Conservation (phyloP, 1,140 invertebrate species). For the Zaprionus kolodkinae region DNA sequence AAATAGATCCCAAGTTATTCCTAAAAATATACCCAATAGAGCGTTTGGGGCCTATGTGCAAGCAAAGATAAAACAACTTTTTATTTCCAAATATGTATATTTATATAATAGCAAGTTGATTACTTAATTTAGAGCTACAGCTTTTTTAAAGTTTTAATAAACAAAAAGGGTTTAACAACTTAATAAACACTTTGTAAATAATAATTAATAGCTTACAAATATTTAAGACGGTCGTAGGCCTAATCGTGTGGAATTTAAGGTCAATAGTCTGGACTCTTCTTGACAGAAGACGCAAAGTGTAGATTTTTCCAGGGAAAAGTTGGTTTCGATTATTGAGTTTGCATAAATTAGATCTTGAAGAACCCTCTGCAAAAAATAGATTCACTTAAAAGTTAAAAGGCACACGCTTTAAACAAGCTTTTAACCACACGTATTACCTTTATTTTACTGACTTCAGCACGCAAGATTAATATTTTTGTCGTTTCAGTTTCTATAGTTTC, state of each 20-base stretch:
- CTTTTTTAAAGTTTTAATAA: too few species aligned
- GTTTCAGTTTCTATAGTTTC: slow-evolving; percentile 34
- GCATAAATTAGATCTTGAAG: slow-evolving; percentile 19
- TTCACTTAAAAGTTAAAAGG: not conserved
- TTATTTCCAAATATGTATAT: too few species aligned
- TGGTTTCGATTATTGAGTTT: not conserved
- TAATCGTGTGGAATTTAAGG: not conserved
- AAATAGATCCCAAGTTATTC: too few species aligned
- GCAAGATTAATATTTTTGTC: slow-evolving; percentile 55
- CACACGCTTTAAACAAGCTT: not conserved
- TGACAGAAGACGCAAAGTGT: not conserved
- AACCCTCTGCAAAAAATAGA: slow-evolving; percentile 18
- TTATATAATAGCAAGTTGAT: too few species aligned
- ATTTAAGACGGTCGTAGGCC: not conserved
- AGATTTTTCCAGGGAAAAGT: not conserved
- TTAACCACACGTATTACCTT: slow-evolving; percentile 28
- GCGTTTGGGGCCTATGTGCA: too few species aligned
- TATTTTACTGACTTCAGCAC: slow-evolving; percentile 52
- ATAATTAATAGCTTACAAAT: not conserved
- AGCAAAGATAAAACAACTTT: too few species aligned
- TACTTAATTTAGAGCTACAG: too few species aligned
- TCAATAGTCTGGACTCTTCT: not conserved
- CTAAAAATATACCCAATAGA: too few species aligned
- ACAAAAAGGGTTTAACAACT: too few species aligned
- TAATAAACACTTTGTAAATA: too few species aligned